Base-by-base conservation (phyloP, 2,797 vertebrate genomes). In the Paramormyrops hopkinsi region DNA sequence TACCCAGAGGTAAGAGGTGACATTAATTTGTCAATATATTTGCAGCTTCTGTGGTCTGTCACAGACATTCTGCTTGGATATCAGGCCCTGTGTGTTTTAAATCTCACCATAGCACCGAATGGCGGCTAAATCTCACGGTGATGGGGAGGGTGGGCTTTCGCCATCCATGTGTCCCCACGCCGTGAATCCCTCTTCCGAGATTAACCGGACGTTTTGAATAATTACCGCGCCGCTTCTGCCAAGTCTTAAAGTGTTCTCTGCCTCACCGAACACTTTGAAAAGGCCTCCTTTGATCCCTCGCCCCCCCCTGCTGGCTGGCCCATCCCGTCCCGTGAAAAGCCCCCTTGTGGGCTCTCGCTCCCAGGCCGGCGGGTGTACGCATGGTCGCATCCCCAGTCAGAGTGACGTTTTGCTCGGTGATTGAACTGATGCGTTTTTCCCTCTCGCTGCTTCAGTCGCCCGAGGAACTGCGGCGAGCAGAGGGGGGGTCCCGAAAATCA, bases 251-350 rank as follows among this genome's bases (percentile, higher is more conserved):
- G 87, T 46, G 59, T 54, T 46, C 83, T 86, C 84, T 41, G 22
- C 59, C 59, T 73, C 82, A 62, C 9, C 37, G 51, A 87, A 25
- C 62, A 83, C 89, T 90, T 88, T 90, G 82, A 86, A 79, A 87
- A 46, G n/a, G 9, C 51, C 41, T 48, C 65, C 83, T 86, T 37
- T 69, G 87, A 82, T 54, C 86, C 37, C 86, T 41, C n/a, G 5
- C 85, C 22, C 44, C 22, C 19, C 48, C 69, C 25, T 1, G 33
- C 65, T 9, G 11, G 46, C 83, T 37, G 6, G 29, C 14, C 50
- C 14, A 5, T 29, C 6, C 50, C 29, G 14, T 29, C 22, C 19
- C 12, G 22, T 62, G 76, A 89, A 89, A 85, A 29, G 29, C 22
- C 53, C 29, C 85, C 85, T 37, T 87, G 4, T 29, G 83, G 46